Conservation (phyloP, 1,140 invertebrate genomes). For the Araneus ventricosus region DNA sequence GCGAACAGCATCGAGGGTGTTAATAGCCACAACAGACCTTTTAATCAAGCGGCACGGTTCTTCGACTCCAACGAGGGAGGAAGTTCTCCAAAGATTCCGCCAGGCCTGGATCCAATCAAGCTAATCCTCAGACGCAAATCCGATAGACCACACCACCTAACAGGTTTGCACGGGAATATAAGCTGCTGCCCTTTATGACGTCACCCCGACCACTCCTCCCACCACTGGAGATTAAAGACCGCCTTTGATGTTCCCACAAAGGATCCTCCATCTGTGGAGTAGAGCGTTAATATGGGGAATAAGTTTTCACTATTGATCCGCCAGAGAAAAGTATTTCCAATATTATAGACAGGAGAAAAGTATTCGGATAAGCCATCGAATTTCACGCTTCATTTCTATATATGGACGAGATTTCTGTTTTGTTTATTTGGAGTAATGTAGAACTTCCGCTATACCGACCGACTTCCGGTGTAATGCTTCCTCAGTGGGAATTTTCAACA, state of each 20-base stretch:
- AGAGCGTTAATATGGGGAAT: not conserved
- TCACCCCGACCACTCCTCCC: not conserved
- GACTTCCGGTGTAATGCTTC: too few relatives aligned
- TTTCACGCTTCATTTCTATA: too few relatives aligned
- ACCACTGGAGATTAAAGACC: not conserved
- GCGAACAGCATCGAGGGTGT: too few relatives aligned
- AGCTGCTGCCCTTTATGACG: conserved; percentile 18
- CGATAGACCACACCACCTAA: not conserved
- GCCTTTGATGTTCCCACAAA: conserved; percentile 4
- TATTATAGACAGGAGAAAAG: too few relatives aligned
- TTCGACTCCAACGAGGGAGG: not conserved
- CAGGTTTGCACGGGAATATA: not conserved
- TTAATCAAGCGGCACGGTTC: not conserved
- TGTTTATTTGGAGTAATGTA: too few relatives aligned
- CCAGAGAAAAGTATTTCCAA: too few relatives aligned
- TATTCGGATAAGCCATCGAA: too few relatives aligned
- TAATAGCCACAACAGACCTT: not conserved
- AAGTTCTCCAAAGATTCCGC: not conserved
- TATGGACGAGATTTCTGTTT: too few relatives aligned
- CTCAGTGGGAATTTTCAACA: too few relatives aligned
- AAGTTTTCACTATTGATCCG: not conserved
- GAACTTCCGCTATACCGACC: too few relatives aligned
- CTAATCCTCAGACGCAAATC: not conserved
- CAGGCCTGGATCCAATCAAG: not conserved
- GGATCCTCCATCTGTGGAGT: not conserved